Conservation (phyloP, 2,888 invertebrate genomes). For the Keiferia lycopersicella region DNA sequence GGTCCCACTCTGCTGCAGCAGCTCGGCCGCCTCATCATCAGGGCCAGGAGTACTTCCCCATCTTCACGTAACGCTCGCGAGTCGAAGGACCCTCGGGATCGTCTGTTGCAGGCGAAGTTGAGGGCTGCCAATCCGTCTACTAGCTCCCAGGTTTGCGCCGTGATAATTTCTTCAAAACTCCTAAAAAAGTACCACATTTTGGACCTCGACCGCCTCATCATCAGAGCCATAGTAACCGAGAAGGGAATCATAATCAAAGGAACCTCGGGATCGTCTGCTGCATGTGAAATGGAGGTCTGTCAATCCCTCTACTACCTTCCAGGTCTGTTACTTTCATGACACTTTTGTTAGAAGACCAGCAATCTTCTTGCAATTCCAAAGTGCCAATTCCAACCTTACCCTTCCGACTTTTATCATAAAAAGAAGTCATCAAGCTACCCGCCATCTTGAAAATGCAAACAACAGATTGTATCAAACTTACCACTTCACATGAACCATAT, state of each 20-base stretch:
- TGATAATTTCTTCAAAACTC: too few relatives aligned
- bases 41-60: conserved; percentile 80
- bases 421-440: too few relatives aligned
- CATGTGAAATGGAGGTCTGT: conserved; percentile 53
- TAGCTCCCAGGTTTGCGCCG: conserved; percentile 48
- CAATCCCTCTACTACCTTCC: conserved; percentile 55
- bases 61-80: conserved; percentile 45
- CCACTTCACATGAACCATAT: too few relatives aligned
- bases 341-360: too few relatives aligned
- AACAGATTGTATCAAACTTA: too few relatives aligned
- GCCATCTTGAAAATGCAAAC: too few relatives aligned
- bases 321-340: too few relatives aligned
- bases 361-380: too few relatives aligned
- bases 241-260: too few relatives aligned
- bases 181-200: too few relatives aligned
- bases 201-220: conserved; percentile 83
- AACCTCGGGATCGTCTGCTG: conserved; percentile 50
- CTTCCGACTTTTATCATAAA: too few relatives aligned
- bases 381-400: too few relatives aligned
- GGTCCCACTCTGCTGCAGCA: conserved; percentile 79
- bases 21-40: conserved; percentile 83
- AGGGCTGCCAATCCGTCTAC: conserved; percentile 56
- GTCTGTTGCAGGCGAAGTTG: conserved; percentile 55
- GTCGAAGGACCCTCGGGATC: conserved; percentile 47
- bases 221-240: conserved; percentile 78